Percentiles rank a stretch among this genome's conserved stretches.
Evolutionary conservation across 2,888 invertebrate species (phyloP).

Genomic region (Andrena chrysosceles): DNA sequence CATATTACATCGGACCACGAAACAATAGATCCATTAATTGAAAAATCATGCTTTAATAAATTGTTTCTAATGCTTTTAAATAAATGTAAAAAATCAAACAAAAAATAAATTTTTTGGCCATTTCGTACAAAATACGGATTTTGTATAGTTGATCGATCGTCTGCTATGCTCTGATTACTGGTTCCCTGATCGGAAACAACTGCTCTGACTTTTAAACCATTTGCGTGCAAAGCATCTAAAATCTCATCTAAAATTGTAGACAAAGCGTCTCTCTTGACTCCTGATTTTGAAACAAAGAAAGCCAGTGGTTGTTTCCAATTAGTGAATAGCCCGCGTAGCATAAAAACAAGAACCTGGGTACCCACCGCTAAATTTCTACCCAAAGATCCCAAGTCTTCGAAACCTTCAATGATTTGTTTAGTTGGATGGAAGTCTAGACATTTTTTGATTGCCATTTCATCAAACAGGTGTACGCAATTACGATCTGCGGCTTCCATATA

Average conservation of each 20-base stretch:
- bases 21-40: not conserved
- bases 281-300: not conserved
- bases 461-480: not conserved
- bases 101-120: not conserved
- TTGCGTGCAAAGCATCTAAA: too few species aligned
- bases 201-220: too few species aligned
- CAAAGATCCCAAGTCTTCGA: not conserved
- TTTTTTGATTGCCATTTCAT: constrained; percentile 5
- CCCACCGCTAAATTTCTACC: not conserved
- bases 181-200: too few species aligned
- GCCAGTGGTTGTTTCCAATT: constrained; percentile 12
- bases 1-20: not conserved
- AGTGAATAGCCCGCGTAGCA: not conserved
- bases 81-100: constrained; percentile 2
- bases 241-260: too few species aligned
- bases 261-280: too few species aligned
- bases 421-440: not conserved
- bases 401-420: constrained; percentile 1
- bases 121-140: not conserved
- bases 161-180: too few species aligned
- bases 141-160: not conserved
- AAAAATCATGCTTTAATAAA: constrained; percentile 6
- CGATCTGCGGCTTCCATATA: too few species aligned
- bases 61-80: not conserved
- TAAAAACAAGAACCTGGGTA: constrained; percentile 1